Percentiles rank a stretch among this genome's conserved stretches.
Evolutionary conservation across 2,797 vertebrate species (phyloP).

Genomic region (Dallia pectoralis): DNA sequence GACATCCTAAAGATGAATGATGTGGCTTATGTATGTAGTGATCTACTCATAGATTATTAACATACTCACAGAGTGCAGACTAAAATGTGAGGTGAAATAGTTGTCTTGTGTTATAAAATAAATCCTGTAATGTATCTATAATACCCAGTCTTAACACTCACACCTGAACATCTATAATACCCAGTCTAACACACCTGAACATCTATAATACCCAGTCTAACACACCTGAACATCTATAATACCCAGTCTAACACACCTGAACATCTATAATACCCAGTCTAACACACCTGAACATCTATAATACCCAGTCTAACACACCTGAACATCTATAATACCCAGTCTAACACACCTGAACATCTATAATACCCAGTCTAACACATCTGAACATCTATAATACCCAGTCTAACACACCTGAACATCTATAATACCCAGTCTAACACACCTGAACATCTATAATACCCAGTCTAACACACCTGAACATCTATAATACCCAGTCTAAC

Average conservation of each 20-base stretch:
- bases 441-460: conserved; percentile 80
- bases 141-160: conserved; percentile 43
- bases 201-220: conserved; percentile 52
- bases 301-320: conserved; percentile 53
- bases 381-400: conserved; percentile 79
- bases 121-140: not conserved
- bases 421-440: conserved; percentile 22
- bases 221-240: conserved; percentile 82
- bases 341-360: conserved; percentile 77
- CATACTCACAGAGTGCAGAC: no score
- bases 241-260: conserved; percentile 61
- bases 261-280: conserved; percentile 66
- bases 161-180: conserved; percentile 82
- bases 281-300: conserved; percentile 79
- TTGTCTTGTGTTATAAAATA: no score
- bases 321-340: conserved; percentile 73
- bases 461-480: conserved; percentile 72
- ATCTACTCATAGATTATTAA: no score
- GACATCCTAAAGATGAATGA: not conserved
- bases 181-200: conserved; percentile 69
- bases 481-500: conserved; percentile 33
- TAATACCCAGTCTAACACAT: conserved; percentile 50
- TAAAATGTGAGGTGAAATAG: no score
- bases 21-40: no score
- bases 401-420: conserved; percentile 75